These are phyloP conservation scores for Allenopithecus nigroviridis DNA, from an alignment of 2,797 vertebrate species.

Conservation along the genomic window DNA sequence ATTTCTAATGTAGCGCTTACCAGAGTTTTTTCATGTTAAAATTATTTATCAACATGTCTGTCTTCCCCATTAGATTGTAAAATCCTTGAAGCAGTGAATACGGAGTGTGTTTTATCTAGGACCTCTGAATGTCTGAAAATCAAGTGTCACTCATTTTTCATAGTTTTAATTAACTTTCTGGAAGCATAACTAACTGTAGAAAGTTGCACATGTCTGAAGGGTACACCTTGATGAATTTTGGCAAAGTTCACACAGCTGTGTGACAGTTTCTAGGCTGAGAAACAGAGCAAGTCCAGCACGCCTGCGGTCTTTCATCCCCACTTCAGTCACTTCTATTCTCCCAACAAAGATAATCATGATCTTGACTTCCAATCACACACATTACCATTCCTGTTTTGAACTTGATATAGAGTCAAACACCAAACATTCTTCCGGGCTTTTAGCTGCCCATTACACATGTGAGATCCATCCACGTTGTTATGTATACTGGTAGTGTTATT, in stretches of 20 bases:
- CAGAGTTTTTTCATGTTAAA: background rate
- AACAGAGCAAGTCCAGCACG: accelerated
- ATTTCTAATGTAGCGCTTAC: background rate
- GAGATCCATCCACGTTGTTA: background rate
- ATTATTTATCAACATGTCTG: background rate
- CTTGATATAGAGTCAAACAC: background rate
- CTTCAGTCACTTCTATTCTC: background rate
- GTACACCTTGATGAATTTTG: background rate
- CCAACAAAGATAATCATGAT: background rate
- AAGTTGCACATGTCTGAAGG: background rate
- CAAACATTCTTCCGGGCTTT: background rate
- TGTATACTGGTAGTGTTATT: background rate
- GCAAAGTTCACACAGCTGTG: background rate
- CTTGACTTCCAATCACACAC: background rate
- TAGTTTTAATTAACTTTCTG: background rate
- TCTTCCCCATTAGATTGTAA: background rate
- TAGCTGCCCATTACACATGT: background rate
- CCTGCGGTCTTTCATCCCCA: accelerated
- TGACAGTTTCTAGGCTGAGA: background rate
- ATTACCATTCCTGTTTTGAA: background rate
- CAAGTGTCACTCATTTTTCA: background rate
- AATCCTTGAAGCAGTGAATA: background rate
- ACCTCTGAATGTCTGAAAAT: conserved; percentile 22
- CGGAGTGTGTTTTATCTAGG: background rate
- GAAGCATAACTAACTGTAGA: background rate